Conservation (phyloP, 2,113 vertebrate genomes). For the Antechinus flavipes region DNA sequence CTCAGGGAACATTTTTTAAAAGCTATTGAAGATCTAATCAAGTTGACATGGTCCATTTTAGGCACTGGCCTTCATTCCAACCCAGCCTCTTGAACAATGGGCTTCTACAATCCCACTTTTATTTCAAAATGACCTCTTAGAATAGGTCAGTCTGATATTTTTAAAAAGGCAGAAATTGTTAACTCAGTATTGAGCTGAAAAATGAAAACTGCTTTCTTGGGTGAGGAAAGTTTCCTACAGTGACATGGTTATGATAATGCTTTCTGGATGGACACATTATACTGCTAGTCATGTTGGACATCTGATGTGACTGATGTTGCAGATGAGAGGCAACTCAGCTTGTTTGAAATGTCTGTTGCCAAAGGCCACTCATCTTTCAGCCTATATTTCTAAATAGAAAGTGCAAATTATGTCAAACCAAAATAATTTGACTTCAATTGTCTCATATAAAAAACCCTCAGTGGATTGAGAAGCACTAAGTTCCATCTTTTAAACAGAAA, state of each 20-base stretch:
- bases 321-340: neutral
- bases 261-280: neutral
- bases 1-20: neutral
- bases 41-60: neutral
- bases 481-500: neutral
- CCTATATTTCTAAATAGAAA: neutral
- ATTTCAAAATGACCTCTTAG: neutral
- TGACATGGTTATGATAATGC: neutral
- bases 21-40: neutral
- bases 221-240: neutral
- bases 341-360: neutral
- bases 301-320: neutral
- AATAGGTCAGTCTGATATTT: neutral
- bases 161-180: neutral
- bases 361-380: neutral
- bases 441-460: neutral
- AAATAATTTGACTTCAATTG: neutral
- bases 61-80: neutral
- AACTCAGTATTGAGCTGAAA: neutral
- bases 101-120: neutral
- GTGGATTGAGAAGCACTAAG: neutral
- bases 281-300: neutral
- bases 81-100: neutral
- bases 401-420: neutral
- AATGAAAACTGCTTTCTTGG: neutral